These are phyloP conservation scores for Drosophila mojavensis DNA, from an alignment of 1,140 invertebrate species.

Conservation along the genomic window DNA sequence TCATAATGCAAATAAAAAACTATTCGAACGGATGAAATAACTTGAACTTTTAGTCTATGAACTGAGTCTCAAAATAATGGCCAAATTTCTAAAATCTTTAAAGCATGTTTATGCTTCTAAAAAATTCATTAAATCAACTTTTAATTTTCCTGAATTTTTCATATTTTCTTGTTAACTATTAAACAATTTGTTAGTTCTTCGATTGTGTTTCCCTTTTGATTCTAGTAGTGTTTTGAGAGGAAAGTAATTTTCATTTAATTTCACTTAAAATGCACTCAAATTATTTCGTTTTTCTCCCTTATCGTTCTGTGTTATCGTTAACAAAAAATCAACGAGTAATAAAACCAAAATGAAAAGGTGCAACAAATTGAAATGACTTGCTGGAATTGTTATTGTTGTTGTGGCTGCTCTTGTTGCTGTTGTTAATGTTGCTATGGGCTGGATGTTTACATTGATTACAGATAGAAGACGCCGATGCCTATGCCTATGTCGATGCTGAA, in stretches of 20 bases:
- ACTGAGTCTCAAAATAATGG: no score
- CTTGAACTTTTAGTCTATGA: no score
- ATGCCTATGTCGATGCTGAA: slow-evolving; percentile 6
- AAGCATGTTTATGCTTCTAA: no score
- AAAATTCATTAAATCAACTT: no score
- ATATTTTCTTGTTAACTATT: no score
- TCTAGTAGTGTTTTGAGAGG: slow-evolving; percentile 30
- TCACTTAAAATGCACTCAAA: slow-evolving; percentile 66
- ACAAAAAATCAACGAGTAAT: slow-evolving; percentile 51
- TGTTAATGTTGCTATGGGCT: slow-evolving; percentile 23
- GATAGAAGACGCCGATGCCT: slow-evolving; percentile 38
- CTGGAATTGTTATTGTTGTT: slow-evolving; percentile 50
- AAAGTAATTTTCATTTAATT: slow-evolving; percentile 64
- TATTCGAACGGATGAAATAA: no score
- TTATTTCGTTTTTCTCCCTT: slow-evolving; percentile 47
- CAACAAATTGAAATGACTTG: slow-evolving; percentile 56
- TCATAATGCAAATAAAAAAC: no score
- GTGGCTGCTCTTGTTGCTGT: slow-evolving; percentile 17
- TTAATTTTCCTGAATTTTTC: neutral
- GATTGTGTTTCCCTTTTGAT: neutral
- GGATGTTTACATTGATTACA: slow-evolving; percentile 59
- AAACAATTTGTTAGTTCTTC: neutral
- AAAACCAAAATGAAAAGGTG: slow-evolving; percentile 54
- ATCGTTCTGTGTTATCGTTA: slow-evolving; percentile 26
- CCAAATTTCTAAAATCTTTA: no score